phyloP scores from a whole-genome alignment of 2,888 invertebrate species.

The Alloplasta piceator region DNA sequence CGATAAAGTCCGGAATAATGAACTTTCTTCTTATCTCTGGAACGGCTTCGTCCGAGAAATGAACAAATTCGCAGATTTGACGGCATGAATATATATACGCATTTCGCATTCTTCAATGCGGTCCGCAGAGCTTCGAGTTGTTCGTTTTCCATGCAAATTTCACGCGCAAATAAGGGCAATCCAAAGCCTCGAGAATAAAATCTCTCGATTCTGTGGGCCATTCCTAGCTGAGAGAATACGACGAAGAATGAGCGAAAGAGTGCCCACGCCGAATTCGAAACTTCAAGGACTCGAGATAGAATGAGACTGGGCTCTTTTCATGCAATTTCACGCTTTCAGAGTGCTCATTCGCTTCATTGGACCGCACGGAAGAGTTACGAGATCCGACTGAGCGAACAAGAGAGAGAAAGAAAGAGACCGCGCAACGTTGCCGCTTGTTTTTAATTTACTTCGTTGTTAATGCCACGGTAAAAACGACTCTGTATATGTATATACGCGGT shows the following conservation, averaged over 20 bases:
- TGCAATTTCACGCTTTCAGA: conserved; percentile 69
- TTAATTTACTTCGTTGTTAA: conserved; percentile 66
- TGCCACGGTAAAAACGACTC: conserved; percentile 40
- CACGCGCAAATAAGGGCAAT: conserved; percentile 64
- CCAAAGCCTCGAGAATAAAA: conserved; percentile 41
- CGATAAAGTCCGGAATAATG: conserved; percentile 55
- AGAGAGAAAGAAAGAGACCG: conserved; percentile 3
- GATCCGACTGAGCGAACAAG: conserved; percentile 33
- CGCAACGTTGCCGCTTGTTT: conserved; percentile 54
- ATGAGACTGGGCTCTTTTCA: conserved; percentile 48
- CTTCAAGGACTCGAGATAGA: conserved; percentile 61
- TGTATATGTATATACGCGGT: not conserved
- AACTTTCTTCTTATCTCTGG: conserved; percentile 64
- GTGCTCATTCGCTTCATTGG: conserved; percentile 67
- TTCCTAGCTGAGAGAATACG: not conserved
- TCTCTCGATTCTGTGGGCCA: conserved; percentile 27
- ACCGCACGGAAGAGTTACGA: conserved; percentile 64
- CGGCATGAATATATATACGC: conserved; percentile 31
- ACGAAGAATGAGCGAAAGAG: conserved; percentile 30
- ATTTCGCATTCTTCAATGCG: conserved; percentile 41
- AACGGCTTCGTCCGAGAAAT: conserved; percentile 60
- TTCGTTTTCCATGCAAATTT: conserved; percentile 70
- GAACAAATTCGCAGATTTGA: conserved; percentile 74
- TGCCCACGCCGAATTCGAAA: conserved; percentile 59
- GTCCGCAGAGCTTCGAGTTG: conserved; percentile 32